Conservation (phyloP, 2,797 vertebrate species). For the Enteromius mattozi region DNA sequence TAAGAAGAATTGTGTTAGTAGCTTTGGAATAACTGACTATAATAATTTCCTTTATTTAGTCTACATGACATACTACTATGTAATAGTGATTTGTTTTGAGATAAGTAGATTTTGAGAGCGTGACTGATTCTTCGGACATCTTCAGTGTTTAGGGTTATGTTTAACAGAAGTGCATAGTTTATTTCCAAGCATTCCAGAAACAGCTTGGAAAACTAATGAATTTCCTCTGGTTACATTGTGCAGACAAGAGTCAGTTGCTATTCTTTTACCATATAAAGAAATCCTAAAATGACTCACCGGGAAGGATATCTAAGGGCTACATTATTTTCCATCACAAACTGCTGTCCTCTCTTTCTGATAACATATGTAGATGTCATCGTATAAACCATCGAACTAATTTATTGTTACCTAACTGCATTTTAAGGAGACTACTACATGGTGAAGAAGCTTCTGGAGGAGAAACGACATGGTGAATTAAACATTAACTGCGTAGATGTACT, state of each 20-base stretch:
- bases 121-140: background rate
- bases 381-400: background rate
- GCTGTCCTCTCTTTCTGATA: constrained; percentile 15
- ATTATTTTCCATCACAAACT: constrained; percentile 67
- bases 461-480: constrained; percentile 92
- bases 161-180: background rate
- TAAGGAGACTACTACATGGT: constrained; percentile 99
- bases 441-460: constrained; percentile 96
- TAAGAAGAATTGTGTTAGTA: background rate
- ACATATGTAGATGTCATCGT: background rate
- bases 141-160: background rate
- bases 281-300: constrained; percentile 52
- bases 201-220: constrained; percentile 9
- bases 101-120: background rate
- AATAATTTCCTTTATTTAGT: background rate
- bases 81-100: background rate
- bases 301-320: constrained; percentile 65
- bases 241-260: constrained; percentile 48
- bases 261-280: constrained; percentile 77
- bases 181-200: constrained; percentile 14
- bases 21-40: background rate
- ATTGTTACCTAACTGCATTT: constrained; percentile 44
- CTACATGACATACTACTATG: background rate
- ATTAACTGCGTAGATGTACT: constrained; percentile 96
- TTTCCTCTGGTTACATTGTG: constrained; percentile 44